A percentile compares a stretch with the other conserved stretches of the same genome.
These are phyloP conservation scores for Danaus chrysippus DNA, from an alignment of 2,888 invertebrate species.

Conservation along the genomic window DNA sequence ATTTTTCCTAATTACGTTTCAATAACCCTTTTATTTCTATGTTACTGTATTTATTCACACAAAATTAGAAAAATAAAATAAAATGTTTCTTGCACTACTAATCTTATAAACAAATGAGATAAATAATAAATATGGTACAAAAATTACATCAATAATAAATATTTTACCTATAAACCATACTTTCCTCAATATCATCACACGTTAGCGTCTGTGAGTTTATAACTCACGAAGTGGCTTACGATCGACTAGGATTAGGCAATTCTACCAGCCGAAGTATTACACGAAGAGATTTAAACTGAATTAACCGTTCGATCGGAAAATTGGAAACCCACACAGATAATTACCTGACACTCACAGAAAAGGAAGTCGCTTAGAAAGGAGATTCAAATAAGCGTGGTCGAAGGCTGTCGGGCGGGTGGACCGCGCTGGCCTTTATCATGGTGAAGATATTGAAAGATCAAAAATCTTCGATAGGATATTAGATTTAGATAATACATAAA, in stretches of 20 bases:
- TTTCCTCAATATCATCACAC: not conserved
- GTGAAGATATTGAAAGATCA: conserved; percentile 56
- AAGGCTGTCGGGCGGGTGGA: conserved; percentile 58
- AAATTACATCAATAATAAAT: too few species aligned
- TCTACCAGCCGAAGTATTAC: conserved; percentile 69
- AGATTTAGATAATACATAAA: not conserved
- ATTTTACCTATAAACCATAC: too few species aligned
- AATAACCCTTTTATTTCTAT: conserved; percentile 2
- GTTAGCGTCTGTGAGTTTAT: conserved; percentile 29
- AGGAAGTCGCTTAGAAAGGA: conserved; percentile 73
- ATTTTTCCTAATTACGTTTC: conserved; percentile 10
- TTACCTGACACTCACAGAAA: conserved; percentile 80
- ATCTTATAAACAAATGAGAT: too few species aligned
- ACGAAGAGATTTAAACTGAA: conserved; percentile 78
- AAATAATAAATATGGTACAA: too few species aligned
- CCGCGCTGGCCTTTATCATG: conserved; percentile 49
- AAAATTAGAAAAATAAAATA: not conserved
- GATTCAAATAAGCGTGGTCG: conserved; percentile 75
- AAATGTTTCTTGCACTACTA: not conserved
- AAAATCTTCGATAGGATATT: conserved; percentile 43
- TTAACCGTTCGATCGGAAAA: conserved; percentile 79
- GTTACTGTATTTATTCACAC: not conserved
- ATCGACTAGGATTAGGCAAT: conserved; percentile 71
- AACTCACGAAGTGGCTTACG: conserved; percentile 53
- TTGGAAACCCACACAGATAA: conserved; percentile 79